Evolutionary conservation across 1,140 invertebrate species (phyloP).

Genomic region (Idris sp.): DNA sequence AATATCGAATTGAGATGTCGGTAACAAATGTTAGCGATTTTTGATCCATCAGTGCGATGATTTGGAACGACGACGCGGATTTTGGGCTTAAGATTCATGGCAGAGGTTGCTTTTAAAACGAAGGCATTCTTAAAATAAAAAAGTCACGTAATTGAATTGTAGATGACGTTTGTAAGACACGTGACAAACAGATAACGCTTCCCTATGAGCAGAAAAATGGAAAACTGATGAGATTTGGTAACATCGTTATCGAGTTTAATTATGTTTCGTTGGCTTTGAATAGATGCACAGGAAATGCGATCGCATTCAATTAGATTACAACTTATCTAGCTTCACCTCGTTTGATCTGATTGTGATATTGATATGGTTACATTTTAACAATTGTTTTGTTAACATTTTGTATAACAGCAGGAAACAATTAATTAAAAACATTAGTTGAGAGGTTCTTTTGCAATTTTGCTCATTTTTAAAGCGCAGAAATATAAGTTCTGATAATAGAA

Average conservation of each 20-base stretch:
- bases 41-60: constrained; percentile 32
- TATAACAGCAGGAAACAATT: too few species aligned
- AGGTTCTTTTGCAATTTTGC: too few species aligned
- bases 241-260: constrained; percentile 13
- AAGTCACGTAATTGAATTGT: constrained; percentile 29
- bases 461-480: too few species aligned
- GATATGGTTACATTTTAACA: too few species aligned
- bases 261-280: constrained; percentile 15
- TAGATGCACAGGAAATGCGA: background rate
- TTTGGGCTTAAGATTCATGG: constrained; percentile 27
- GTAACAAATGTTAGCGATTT: constrained; percentile 4
- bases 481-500: too few species aligned
- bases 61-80: constrained; percentile 6
- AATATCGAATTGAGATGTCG: constrained; percentile 32
- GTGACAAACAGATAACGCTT: constrained; percentile 36
- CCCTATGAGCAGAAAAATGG: constrained; percentile 24
- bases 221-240: constrained; percentile 18
- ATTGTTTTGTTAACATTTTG: too few species aligned
- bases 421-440: too few species aligned
- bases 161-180: constrained; percentile 21
- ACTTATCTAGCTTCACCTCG: constrained; percentile 6
- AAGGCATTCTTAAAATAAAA: constrained; percentile 21
- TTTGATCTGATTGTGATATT: constrained; percentile 16
- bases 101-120: constrained; percentile 1
- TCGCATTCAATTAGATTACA: constrained; percentile 10